These are phyloP conservation scores for Amphiprion clarkii DNA, from an alignment of 2,797 vertebrate species.

Conservation along the genomic window DNA sequence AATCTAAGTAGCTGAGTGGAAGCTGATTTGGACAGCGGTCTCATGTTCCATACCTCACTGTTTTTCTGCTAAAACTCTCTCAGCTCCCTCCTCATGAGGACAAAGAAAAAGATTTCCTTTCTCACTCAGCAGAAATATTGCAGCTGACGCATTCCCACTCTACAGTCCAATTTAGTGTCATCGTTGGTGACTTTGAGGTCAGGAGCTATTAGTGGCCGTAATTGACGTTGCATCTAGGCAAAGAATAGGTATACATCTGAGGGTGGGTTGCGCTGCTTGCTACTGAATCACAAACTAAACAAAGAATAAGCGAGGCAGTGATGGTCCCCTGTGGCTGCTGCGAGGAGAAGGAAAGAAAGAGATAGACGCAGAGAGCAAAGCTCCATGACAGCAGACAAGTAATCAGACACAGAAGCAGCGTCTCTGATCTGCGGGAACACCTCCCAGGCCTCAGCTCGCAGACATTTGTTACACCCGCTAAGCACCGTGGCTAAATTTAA, in stretches of 20 bases:
- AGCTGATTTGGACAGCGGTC: conserved; percentile 50
- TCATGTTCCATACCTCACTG: conserved; percentile 50
- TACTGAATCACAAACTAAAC: conserved; percentile 68
- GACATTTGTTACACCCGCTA: conserved; percentile 78
- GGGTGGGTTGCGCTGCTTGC: conserved; percentile 34
- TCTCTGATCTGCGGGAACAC: conserved; percentile 79
- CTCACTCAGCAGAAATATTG: conserved; percentile 47
- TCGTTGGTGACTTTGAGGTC: conserved; percentile 64
- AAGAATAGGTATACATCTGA: conserved; percentile 59
- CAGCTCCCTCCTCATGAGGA: conserved; percentile 33
- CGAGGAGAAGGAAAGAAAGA: conserved; percentile 48
- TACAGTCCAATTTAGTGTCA: conserved; percentile 63
- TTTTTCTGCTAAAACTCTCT: conserved; percentile 38
- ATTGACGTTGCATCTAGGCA: conserved; percentile 59
- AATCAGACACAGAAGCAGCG: conserved; percentile 74
- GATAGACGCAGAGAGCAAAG: conserved; percentile 65
- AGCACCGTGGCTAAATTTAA: conserved; percentile 82
- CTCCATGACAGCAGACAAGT: conserved; percentile 80
- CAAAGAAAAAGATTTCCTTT: conserved; percentile 39
- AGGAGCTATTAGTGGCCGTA: conserved; percentile 64
- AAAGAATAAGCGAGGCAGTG: conserved; percentile 56
- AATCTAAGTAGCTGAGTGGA: conserved; percentile 64
- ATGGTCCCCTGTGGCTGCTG: conserved; percentile 69
- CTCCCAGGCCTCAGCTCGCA: conserved; percentile 73
- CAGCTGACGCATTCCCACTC: conserved; percentile 40